A percentile compares a stretch with the other conserved stretches of the same genome.
These are phyloP conservation scores for Poecilobothrus nobilitatus DNA, from an alignment of 2,888 invertebrate species.

Conservation along the genomic window DNA sequence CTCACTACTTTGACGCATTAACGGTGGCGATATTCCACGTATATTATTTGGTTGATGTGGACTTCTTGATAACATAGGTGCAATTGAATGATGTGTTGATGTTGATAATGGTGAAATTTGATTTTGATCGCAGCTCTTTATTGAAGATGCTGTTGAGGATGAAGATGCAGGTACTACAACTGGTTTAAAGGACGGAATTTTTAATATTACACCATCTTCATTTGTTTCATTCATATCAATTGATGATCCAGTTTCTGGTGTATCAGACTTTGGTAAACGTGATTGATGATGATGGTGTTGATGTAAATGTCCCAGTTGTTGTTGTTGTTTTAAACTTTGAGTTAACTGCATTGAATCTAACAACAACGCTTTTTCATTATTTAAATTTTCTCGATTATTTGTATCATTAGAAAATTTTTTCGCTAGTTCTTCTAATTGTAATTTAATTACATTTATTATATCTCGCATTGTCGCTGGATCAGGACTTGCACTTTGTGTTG, in stretches of 20 bases:
- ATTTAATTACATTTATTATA: constrained; percentile 33
- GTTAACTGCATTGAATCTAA: constrained; percentile 32
- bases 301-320: constrained; percentile 34
- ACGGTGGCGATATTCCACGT: constrained; percentile 45
- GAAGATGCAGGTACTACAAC: constrained; percentile 38
- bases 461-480: constrained; percentile 36
- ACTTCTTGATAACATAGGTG: constrained; percentile 26
- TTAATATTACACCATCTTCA: constrained; percentile 70
- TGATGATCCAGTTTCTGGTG: constrained; percentile 45
- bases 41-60: constrained; percentile 28
- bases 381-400: constrained; percentile 27
- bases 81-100: constrained; percentile 18
- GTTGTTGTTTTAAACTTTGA: constrained; percentile 29
- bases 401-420: constrained; percentile 22
- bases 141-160: constrained; percentile 27
- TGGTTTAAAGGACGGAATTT: constrained; percentile 88
- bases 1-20: constrained; percentile 41
- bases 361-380: constrained; percentile 29
- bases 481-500: constrained; percentile 20
- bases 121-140: constrained; percentile 45
- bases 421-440: constrained; percentile 29
- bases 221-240: constrained; percentile 36
- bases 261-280: constrained; percentile 43
- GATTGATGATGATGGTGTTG: constrained; percentile 25
- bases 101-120: constrained; percentile 25